These are phyloP conservation scores for Arrhopalites spinosus DNA, from an alignment of 2,888 invertebrate genomes.

Conservation along the genomic window DNA sequence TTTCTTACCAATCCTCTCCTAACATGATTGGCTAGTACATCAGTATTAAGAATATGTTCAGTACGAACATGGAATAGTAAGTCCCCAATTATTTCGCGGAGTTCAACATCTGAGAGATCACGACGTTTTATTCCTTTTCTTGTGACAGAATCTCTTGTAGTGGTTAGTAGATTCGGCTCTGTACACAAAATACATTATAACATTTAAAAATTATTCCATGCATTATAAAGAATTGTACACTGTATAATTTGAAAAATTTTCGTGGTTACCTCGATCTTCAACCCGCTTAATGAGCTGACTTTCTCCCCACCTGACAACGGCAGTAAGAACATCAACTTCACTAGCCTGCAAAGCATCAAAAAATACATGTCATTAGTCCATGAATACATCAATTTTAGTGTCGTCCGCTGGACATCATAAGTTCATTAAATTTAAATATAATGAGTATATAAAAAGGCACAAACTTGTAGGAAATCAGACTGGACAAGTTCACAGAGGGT, in stretches of 20 bases:
- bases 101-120: conserved; percentile 80
- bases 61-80: conserved; percentile 82
- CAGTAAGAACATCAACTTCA: conserved; percentile 85
- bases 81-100: conserved; percentile 82
- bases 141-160: conserved; percentile 89
- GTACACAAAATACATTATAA: conserved; percentile 49
- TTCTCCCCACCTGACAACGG: conserved; percentile 88
- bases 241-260: no score
- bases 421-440: no score
- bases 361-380: conserved; percentile 58
- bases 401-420: no score
- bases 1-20: conserved; percentile 71
- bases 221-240: no score
- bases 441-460: neutral
- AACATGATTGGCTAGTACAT: conserved; percentile 61
- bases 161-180: conserved; percentile 88
- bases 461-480: conserved; percentile 71
- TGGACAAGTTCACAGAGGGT: conserved; percentile 76
- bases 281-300: conserved; percentile 78
- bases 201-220: no score
- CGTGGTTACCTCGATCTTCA: conserved; percentile 73
- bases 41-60: conserved; percentile 71
- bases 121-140: conserved; percentile 81
- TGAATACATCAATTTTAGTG: neutral
- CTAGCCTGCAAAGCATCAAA: conserved; percentile 69